A percentile compares a stretch with the other conserved stretches of the same genome.
These are phyloP conservation scores for Meda fulgida DNA, from an alignment of 2,797 vertebrate genomes.

Conservation along the genomic window DNA sequence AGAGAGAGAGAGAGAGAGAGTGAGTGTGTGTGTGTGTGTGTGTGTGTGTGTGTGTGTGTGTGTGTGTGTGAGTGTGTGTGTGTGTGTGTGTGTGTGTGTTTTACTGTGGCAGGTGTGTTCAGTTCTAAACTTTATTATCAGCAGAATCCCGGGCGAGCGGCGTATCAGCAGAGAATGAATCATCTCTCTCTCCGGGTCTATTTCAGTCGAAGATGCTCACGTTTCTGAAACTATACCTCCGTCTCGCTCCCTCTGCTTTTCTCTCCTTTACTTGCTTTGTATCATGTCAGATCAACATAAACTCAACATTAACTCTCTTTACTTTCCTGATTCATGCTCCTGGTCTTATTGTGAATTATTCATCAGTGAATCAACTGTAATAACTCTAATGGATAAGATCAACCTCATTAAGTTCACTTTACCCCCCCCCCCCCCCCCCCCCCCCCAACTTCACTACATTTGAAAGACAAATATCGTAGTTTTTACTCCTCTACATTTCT, in stretches of 20 bases:
- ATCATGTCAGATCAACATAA: background rate
- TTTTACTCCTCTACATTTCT: too few species aligned
- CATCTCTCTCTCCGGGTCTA: conserved; percentile 1
- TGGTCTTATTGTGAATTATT: background rate
- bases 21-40: too few species aligned
- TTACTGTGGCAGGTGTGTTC: background rate
- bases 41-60: background rate
- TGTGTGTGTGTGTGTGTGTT: conserved; percentile 18
- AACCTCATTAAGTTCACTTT: background rate
- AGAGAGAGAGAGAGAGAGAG: too few species aligned
- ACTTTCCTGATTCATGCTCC: background rate
- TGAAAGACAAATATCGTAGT: too few species aligned
- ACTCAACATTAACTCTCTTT: background rate
- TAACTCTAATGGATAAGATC: background rate
- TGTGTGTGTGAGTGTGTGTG: background rate
- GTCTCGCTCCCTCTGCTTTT: background rate
- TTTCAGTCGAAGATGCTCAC: conserved; percentile 10
- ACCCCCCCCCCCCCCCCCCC: too few species aligned
- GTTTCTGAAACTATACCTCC: conserved; percentile 22
- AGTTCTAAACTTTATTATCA: background rate
- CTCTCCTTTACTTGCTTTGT: background rate
- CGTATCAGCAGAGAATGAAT: conserved; percentile 18
- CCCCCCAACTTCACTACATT: too few species aligned
- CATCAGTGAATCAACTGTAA: background rate
- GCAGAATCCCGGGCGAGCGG: background rate